Evolutionary conservation across 2,888 invertebrate species (phyloP), one percentile per base, ranked within the genome.

Genomic region (Carcina quercana): DNA sequence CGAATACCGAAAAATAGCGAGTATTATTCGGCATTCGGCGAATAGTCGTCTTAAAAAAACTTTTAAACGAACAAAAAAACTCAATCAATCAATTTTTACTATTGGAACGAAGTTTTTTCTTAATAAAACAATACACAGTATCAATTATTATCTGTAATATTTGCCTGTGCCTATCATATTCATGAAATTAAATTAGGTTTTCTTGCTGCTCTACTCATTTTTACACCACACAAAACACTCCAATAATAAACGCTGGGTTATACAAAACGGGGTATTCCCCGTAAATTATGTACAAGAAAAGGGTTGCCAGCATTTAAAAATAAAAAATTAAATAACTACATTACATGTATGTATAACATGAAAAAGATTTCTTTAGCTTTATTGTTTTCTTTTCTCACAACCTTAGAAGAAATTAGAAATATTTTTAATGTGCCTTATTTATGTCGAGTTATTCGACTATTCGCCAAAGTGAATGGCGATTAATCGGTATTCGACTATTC

Each of bases 1-100:
- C 34, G 25, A 34, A 28, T 34, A 28, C 24, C 34, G 34, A 34
- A 28, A 28, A 34, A 8, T 17, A 25, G 19, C 19, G 6, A 19
- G 19, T n/a, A 19, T 19, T 19, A 19, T 19, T 19, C 3, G 3
- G 3, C 19, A 19, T 19, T 19, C 19, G 19, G 2, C 3, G 19
- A 19, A n/a, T n/a, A n/a, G n/a, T n/a, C n/a, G n/a, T n/a, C n/a
- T n/a, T n/a, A 19, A 19, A 2, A 2, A 19, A 19, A 19, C 19
- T 2, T 19, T 19, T 19, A n/a, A 19, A 2, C 3, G 2, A 19
- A 19, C 19, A 19, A 19, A 19, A 2, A n/a, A n/a, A n/a, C n/a
- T n/a, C n/a, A 19, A 3, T 2, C 3, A 3, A 19, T 19, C 1
- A 19, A 3, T 19, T 19, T 8, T 8, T 8, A 19, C 6, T 19